A percentile compares a stretch with the other conserved stretches of the same genome.
These are phyloP conservation scores for Aphelocoma californica DNA, from an alignment of 2,797 vertebrate species.

Conservation along the genomic window DNA sequence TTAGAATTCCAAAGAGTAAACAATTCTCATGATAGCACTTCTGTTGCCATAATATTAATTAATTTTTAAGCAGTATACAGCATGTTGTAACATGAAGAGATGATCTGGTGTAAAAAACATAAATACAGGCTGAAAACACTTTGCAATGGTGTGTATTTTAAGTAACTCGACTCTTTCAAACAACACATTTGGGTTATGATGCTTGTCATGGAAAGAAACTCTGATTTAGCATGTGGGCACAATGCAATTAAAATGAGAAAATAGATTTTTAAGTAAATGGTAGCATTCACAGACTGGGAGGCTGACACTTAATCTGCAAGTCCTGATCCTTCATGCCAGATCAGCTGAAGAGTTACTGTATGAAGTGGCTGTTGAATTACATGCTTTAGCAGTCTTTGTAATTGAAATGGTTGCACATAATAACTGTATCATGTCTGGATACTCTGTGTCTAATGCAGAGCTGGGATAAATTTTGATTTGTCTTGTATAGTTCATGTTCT, in stretches of 20 bases:
- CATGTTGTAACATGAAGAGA: neutral
- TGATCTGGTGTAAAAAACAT: neutral
- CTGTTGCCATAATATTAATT: constrained; percentile 22
- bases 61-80: neutral
- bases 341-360: neutral
- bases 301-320: neutral
- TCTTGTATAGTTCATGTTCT: neutral
- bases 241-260: constrained; percentile 29
- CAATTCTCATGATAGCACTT: constrained; percentile 29
- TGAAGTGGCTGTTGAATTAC: constrained; percentile 42
- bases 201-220: neutral
- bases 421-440: constrained; percentile 42
- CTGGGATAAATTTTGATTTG: constrained; percentile 14
- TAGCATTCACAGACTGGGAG: neutral
- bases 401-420: constrained; percentile 49
- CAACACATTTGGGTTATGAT: neutral
- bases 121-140: neutral
- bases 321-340: neutral
- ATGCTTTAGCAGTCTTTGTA: constrained; percentile 43
- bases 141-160: neutral
- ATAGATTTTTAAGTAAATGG: neutral
- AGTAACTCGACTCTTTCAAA: neutral
- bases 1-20: constrained; percentile 50
- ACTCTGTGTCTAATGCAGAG: neutral
- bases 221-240: neutral